A percentile compares a stretch with the other conserved stretches of the same genome.
phyloP scores from a whole-genome alignment of 1,140 invertebrate genomes.

The Spodoptera frugiperda region DNA sequence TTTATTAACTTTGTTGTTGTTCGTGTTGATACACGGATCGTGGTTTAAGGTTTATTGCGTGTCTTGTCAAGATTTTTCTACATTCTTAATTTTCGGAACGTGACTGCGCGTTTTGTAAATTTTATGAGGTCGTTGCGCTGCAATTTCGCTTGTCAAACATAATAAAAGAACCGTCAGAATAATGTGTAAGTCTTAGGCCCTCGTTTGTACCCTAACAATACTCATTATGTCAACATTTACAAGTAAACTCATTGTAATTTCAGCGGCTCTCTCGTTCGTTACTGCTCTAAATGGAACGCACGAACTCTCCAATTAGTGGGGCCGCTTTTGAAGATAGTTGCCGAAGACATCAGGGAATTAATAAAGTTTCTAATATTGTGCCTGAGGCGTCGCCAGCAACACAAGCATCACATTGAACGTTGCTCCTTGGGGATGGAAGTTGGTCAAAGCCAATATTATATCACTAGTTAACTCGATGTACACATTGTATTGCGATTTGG shows the following conservation, averaged over 20 bases:
- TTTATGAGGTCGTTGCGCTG: background rate
- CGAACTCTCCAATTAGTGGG: conserved; percentile 10
- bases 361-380: conserved; percentile 45
- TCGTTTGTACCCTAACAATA: background rate
- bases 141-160: background rate
- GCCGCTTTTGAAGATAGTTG: conserved; percentile 35
- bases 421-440: conserved; percentile 49
- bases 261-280: background rate
- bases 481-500: background rate
- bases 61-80: conserved; percentile 11
- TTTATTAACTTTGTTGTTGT: conserved; percentile 39
- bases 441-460: conserved; percentile 49
- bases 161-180: too few species aligned
- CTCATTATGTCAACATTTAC: background rate
- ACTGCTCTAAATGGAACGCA: conserved; percentile 9
- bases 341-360: conserved; percentile 42
- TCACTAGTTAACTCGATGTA: conserved; percentile 41
- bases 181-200: too few species aligned
- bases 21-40: background rate
- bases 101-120: background rate
- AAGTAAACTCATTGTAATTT: conserved; percentile 1
- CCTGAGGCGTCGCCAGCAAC: conserved; percentile 39
- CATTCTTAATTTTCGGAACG: background rate
- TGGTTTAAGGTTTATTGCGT: conserved; percentile 31
- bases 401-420: conserved; percentile 53